Evolutionary conservation across 30 jellyfish, hydroid and myxozoan species (phyloP).

Genomic region (Aurelia sp.): DNA sequence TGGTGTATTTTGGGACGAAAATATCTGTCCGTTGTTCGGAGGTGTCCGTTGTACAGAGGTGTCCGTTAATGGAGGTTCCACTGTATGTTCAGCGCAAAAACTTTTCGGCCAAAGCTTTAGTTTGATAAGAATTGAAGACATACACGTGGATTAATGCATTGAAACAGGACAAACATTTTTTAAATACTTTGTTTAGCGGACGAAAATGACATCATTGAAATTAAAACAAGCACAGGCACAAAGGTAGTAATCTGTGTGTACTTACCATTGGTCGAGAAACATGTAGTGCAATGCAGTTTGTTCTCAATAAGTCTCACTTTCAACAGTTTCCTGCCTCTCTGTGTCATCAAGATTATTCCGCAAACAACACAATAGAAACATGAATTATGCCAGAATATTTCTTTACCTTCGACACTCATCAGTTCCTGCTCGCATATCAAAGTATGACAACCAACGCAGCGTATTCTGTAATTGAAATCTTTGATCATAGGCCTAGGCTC

Average conservation of each 20-base stretch:
- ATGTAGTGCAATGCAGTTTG: constrained; percentile 62
- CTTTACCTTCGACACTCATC: constrained; percentile 67
- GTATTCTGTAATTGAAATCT: constrained; percentile 1
- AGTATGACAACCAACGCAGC: constrained; percentile 56
- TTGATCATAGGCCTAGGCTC: constrained; percentile 36
- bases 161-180: no score
- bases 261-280: constrained; percentile 77
- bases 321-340: neutral
- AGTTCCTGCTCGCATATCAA: constrained; percentile 33
- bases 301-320: constrained; percentile 56
- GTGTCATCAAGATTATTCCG: constrained; percentile 37
- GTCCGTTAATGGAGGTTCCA: no score
- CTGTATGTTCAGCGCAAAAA: no score
- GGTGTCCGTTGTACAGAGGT: no score
- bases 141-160: no score
- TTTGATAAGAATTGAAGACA: no score
- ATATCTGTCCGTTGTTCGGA: no score
- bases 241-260: neutral
- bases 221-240: no score
- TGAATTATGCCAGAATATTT: constrained; percentile 55
- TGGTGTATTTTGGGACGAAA: no score
- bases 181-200: no score
- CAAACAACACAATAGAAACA: constrained; percentile 73
- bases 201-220: no score
- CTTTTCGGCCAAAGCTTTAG: no score